Conservation (phyloP, 2,797 vertebrate genomes). For the Rhinichthys osculus region DNA sequence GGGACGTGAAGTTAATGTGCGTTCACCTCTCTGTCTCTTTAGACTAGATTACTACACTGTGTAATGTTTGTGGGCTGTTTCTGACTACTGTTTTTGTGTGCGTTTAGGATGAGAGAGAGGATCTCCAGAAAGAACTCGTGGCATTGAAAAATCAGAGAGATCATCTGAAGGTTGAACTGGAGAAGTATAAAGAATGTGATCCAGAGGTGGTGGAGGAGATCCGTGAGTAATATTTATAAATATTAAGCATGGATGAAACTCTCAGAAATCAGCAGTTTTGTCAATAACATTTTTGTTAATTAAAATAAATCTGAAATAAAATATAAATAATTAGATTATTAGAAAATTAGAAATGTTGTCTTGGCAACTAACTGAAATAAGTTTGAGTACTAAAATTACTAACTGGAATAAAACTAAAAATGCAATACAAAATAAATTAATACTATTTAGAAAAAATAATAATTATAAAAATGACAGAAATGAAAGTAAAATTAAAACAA, state of each 20-base stretch:
- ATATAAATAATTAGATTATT: too few relatives aligned
- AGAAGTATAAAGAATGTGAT: slow-evolving; percentile 93
- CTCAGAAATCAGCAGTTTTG: not conserved
- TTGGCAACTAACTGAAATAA: not conserved
- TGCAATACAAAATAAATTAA: too few relatives aligned
- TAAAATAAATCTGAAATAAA: not conserved
- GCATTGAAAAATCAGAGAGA: slow-evolving; percentile 80
- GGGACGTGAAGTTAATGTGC: slow-evolving; percentile 89
- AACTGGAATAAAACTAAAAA: not conserved
- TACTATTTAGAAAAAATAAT: not conserved
- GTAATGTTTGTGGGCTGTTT: slow-evolving; percentile 4
- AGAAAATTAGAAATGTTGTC: too few relatives aligned
- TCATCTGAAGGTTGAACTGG: slow-evolving; percentile 84
- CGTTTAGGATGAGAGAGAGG: slow-evolving; percentile 83
- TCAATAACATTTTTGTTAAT: not conserved
- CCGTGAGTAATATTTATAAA: slow-evolving; percentile 82
- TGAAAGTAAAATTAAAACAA: not conserved
- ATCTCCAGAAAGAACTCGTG: slow-evolving; percentile 81
- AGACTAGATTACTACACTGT: not conserved
- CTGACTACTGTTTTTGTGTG: slow-evolving; percentile 36
- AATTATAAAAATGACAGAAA: not conserved
- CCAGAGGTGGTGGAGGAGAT: slow-evolving; percentile 91
- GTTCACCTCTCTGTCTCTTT: slow-evolving; percentile 20
- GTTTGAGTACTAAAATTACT: too few relatives aligned
- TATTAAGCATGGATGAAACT: not conserved